These are phyloP conservation scores for Solenodon paradoxus DNA, from an alignment of 2,113 vertebrate species.

Conservation along the genomic window DNA sequence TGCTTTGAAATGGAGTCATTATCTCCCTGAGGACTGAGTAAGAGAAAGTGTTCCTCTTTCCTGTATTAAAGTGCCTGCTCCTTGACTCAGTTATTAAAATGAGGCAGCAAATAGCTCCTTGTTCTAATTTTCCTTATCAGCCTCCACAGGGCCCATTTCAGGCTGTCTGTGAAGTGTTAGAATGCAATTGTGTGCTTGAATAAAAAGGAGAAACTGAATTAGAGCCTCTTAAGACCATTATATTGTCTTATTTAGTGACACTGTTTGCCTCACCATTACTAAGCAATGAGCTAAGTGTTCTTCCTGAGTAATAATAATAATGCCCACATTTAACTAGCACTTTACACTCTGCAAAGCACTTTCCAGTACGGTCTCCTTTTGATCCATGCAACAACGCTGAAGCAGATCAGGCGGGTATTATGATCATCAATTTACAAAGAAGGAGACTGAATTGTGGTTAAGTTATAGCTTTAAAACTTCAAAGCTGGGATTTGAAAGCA, in stretches of 20 bases:
- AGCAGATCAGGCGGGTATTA: neutral
- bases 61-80: slow-evolving; percentile 68
- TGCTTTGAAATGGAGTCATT: slow-evolving; percentile 61
- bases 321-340: slow-evolving; percentile 60
- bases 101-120: slow-evolving; percentile 72
- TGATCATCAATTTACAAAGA: neutral
- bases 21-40: slow-evolving; percentile 48
- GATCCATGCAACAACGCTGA: neutral
- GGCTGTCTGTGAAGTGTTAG: slow-evolving; percentile 71
- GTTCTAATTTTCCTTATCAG: slow-evolving; percentile 79
- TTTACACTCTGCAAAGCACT: slow-evolving; percentile 53
- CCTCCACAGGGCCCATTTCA: slow-evolving; percentile 74
- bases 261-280: slow-evolving; percentile 67
- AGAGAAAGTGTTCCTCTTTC: slow-evolving; percentile 56
- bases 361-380: neutral
- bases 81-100: slow-evolving; percentile 76
- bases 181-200: slow-evolving; percentile 75
- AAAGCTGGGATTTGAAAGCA: neutral
- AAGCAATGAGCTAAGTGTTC: slow-evolving; percentile 74
- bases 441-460: neutral
- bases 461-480: neutral
- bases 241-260: slow-evolving; percentile 75
- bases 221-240: slow-evolving; percentile 77
- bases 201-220: slow-evolving; percentile 75
- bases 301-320: slow-evolving; percentile 61